These are phyloP conservation scores for Epicampocera succincta DNA, from an alignment of 2,888 invertebrate species.

Conservation along the genomic window DNA sequence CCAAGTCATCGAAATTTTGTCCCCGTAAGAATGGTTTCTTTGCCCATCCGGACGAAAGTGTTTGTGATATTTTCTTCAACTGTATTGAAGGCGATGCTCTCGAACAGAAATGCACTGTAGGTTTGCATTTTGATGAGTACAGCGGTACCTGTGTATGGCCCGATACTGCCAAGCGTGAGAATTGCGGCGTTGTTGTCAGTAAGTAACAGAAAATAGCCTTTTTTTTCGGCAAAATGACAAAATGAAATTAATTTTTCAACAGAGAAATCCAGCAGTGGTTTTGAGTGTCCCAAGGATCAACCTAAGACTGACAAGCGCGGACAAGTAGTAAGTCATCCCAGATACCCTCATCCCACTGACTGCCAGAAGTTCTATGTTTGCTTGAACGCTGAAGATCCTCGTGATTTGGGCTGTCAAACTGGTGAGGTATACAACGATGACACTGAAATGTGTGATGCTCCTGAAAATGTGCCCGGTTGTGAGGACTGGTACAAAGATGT, in stretches of 20 bases:
- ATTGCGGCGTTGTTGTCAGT: conserved; percentile 85
- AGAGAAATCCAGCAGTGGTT: conserved; percentile 91
- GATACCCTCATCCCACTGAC: conserved; percentile 92
- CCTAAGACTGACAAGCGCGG: conserved; percentile 86
- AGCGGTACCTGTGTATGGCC: conserved; percentile 96
- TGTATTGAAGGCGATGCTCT: conserved; percentile 92
- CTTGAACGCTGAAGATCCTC: conserved; percentile 91
- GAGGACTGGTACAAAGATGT: conserved; percentile 95
- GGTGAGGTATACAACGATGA: conserved; percentile 96
- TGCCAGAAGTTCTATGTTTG: conserved; percentile 97
- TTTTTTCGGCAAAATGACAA: not conserved
- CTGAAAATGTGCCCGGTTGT: conserved; percentile 95
- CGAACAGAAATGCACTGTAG: conserved; percentile 92
- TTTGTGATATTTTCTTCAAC: conserved; percentile 93
- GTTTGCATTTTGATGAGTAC: conserved; percentile 94
- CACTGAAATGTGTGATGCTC: conserved; percentile 91
- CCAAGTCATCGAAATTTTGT: conserved; percentile 86
- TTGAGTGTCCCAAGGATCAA: conserved; percentile 89
- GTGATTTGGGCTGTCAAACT: conserved; percentile 91
- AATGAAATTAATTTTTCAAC: conserved; percentile 72
- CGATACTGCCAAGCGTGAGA: conserved; percentile 88
- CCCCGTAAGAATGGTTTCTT: conserved; percentile 95
- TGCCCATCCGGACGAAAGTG: conserved; percentile 90
- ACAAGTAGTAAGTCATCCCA: conserved; percentile 90
- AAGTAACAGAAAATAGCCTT: conserved; percentile 68